phyloP scores from a whole-genome alignment of 2,113 vertebrate genomes.

The Campylorhamphus procurvoides region DNA sequence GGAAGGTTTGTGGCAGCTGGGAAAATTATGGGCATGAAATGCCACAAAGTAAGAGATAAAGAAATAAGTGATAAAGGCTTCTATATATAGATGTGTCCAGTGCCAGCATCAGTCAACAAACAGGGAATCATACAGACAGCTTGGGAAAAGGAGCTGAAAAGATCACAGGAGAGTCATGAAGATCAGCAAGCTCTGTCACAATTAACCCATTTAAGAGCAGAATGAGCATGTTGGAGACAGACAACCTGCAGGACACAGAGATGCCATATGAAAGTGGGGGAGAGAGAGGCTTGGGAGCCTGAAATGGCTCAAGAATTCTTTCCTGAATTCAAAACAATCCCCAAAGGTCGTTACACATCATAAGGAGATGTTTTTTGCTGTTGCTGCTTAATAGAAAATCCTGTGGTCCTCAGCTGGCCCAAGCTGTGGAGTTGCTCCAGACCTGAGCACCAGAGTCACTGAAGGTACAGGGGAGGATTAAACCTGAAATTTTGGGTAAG shows the following conservation, averaged over 20 bases:
- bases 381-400: background rate
- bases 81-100: background rate
- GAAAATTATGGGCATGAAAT: background rate
- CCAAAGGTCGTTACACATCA: background rate
- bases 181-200: background rate
- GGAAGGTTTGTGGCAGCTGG: background rate
- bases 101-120: background rate
- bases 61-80: background rate
- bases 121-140: background rate
- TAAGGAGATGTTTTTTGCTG: background rate
- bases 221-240: fast-evolving
- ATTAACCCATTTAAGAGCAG: background rate
- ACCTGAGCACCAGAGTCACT: background rate
- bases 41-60: background rate
- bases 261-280: background rate
- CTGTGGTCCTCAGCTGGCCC: background rate
- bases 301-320: background rate
- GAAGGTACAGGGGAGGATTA: fast-evolving
- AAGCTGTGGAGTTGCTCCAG: background rate
- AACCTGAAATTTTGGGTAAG: background rate
- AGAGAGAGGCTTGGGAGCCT: background rate
- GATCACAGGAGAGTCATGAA: background rate
- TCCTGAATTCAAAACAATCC: background rate
- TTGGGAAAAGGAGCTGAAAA: background rate
- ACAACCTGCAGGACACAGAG: background rate